Conservation (phyloP, 2,797 vertebrate species). For the Halcyon badia region DNA sequence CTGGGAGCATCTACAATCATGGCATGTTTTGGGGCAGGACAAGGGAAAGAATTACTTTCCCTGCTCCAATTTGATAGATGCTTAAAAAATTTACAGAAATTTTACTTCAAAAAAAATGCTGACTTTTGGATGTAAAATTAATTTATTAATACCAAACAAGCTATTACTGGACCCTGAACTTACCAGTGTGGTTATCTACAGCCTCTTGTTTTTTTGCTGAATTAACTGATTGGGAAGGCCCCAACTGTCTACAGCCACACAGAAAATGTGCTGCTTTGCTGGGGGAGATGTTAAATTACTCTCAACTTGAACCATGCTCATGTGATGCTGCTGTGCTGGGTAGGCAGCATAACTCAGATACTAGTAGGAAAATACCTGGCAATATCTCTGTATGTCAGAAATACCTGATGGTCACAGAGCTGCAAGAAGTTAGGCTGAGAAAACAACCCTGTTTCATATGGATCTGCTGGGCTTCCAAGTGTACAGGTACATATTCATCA, state of each 20-base stretch:
- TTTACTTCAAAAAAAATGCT: neutral
- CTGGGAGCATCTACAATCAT: neutral
- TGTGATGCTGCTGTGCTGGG: neutral
- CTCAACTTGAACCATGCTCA: neutral
- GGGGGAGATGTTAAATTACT: neutral
- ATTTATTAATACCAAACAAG: rapidly evolving
- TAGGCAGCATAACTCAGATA: neutral
- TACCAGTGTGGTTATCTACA: neutral
- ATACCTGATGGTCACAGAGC: neutral
- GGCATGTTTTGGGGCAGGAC: rapidly evolving
- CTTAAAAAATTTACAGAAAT: neutral
- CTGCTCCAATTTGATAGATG: rapidly evolving
- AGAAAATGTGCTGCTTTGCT: neutral
- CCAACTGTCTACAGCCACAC: neutral
- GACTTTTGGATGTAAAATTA: neutral
- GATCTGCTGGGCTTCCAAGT: neutral
- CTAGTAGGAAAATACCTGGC: neutral
- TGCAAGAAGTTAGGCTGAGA: neutral
- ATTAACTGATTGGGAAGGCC: neutral
- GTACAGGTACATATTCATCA: neutral
- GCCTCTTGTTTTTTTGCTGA: neutral
- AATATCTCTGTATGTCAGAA: neutral
- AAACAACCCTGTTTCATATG: neutral
- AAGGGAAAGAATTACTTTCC: neutral
- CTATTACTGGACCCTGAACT: neutral